These are phyloP conservation scores for Microctonus hyperodae DNA, from an alignment of 2,888 invertebrate genomes.

Conservation along the genomic window DNA sequence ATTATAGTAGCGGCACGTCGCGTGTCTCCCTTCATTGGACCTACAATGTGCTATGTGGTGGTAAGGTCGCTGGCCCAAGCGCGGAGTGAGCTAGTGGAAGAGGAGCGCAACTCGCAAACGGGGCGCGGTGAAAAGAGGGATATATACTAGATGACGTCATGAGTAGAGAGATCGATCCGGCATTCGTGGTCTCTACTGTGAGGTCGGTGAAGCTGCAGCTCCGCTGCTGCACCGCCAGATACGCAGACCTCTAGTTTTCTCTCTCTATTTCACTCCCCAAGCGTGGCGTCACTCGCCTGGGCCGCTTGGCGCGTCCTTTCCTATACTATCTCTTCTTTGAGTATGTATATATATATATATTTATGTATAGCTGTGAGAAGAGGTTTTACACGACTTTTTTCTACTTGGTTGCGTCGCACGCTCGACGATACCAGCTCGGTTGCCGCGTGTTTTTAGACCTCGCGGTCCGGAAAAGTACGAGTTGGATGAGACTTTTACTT, in stretches of 20 bases:
- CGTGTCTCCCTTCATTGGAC: background rate
- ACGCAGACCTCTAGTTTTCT: constrained; percentile 10
- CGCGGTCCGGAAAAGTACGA: background rate
- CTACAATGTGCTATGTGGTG: background rate
- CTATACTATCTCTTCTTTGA: background rate
- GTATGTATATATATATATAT: background rate
- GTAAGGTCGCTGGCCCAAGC: constrained; percentile 6
- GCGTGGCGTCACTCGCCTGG: constrained; percentile 2
- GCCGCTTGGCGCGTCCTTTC: background rate
- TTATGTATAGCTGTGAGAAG: background rate
- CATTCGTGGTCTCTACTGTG: constrained; percentile 36
- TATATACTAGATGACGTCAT: constrained; percentile 39
- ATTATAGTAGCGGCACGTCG: background rate
- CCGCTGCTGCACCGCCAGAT: constrained; percentile 31
- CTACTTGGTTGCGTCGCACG: background rate
- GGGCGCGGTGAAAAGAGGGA: constrained; percentile 13
- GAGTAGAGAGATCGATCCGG: constrained; percentile 42
- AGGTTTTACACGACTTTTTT: constrained; percentile 12
- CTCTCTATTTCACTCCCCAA: background rate
- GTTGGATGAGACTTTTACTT: background rate
- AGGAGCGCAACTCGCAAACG: background rate
- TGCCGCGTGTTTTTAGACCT: background rate
- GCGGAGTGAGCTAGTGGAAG: background rate
- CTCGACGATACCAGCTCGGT: background rate
- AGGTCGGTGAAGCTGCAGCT: constrained; percentile 32